Conservation (phyloP, 1,140 invertebrate species). For the Sitophilus oryzae region DNA sequence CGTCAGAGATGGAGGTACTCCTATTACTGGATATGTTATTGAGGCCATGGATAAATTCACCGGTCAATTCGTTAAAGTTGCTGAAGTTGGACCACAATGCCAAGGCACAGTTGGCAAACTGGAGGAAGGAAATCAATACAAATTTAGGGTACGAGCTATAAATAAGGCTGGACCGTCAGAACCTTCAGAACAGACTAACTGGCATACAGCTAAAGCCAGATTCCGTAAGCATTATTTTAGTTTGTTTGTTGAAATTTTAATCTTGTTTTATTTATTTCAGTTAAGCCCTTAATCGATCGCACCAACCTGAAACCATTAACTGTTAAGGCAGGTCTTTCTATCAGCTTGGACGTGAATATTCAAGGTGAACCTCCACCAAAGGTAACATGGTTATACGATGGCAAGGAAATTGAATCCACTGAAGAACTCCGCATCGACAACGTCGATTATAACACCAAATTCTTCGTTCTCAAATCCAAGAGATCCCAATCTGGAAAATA, state of each 20-base stretch:
- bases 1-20: slow-evolving; percentile 90
- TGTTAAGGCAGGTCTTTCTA: slow-evolving; percentile 86
- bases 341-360: slow-evolving; percentile 86
- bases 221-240: slow-evolving; percentile 62
- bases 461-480: slow-evolving; percentile 77
- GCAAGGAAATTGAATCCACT: slow-evolving; percentile 60
- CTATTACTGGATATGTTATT: slow-evolving; percentile 92
- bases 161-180: slow-evolving; percentile 96
- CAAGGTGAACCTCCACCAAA: slow-evolving; percentile 90
- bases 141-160: slow-evolving; percentile 89
- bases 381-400: slow-evolving; percentile 85
- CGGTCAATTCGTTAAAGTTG: slow-evolving; percentile 60
- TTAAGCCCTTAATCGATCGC: slow-evolving; percentile 88
- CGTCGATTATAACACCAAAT: slow-evolving; percentile 85
- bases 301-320: slow-evolving; percentile 78
- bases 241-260: slow-evolving; percentile 16
- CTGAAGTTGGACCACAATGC: slow-evolving; percentile 73
- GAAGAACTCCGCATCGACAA: slow-evolving; percentile 74
- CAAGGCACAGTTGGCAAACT: slow-evolving; percentile 81
- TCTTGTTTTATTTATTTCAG: slow-evolving; percentile 49
- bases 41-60: slow-evolving; percentile 75
- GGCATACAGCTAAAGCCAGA: slow-evolving; percentile 91
- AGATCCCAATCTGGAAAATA: slow-evolving; percentile 86
- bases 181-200: slow-evolving; percentile 89
- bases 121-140: slow-evolving; percentile 90